Evolutionary conservation across 2,888 invertebrate genomes (phyloP), one percentile per base, ranked within the genome.

Genomic region (Choristoneura rosaceana): DNA sequence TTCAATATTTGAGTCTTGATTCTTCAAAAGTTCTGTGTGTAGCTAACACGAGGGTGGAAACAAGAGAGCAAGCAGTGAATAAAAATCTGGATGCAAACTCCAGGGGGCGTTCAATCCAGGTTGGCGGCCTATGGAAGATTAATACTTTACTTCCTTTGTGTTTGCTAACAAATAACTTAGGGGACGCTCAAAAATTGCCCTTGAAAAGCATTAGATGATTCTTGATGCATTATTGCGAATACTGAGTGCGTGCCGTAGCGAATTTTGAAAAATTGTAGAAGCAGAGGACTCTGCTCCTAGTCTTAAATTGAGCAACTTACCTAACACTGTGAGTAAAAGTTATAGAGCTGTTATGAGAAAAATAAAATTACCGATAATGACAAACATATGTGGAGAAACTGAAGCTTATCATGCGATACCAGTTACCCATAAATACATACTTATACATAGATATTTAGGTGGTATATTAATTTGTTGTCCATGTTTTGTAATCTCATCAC

Each of bases 111-210:
- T 77, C 75, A 71, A 75, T 78, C 75, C 77, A 84, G 86, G 85
- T 86, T 85, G 85, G 84, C 86, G 82, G 80, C 84, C 87, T 86
- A 89, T 88, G 84, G 87, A 93, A 93, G 93, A 93, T 93, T 92
- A 93, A 93, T 93, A 91, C 92, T 87, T 79, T 80, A 84, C 84
- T 81, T 88, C 87, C 88, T 87, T 91, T 91, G 89, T 90, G 83
- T 85, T 83, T 81, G 76, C 81, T 80, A 78, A 84, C 85, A 87
- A 88, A 87, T 86, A 86, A 85, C 81, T 79, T 82, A 84, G 86
- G 85, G 79, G 81, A 79, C 81, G 81, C 82, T 74, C 68, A 73
- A 74, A 75, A 74, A 70, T 73, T 76, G 78, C 78, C 76, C 76
- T 78, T 78, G 78, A 76, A 75, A 77, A 75, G 76, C 77, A 77